These are phyloP conservation scores for Zonotrichia albicollis DNA, from an alignment of 2,797 vertebrate species.

Conservation along the genomic window DNA sequence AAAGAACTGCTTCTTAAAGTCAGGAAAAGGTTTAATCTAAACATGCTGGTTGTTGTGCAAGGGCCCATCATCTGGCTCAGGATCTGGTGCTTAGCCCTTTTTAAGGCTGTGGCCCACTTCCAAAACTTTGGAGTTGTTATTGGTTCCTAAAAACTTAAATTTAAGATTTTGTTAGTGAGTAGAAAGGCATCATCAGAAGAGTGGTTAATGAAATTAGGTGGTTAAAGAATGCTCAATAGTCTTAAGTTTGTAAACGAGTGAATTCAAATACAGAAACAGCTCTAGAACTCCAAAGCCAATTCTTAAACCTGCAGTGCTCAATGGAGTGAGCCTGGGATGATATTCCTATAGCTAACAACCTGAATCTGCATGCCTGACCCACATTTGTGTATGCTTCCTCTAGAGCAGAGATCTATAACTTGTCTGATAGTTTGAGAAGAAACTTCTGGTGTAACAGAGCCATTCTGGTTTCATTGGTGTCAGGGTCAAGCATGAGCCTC, in stretches of 20 bases:
- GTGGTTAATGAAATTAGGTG: background rate
- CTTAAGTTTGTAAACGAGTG: background rate
- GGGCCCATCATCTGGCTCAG: background rate
- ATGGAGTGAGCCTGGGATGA: background rate
- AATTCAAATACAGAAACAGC: background rate
- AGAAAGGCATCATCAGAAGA: background rate
- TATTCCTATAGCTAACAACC: background rate
- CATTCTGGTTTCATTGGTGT: background rate
- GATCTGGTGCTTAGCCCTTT: background rate
- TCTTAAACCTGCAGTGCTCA: background rate
- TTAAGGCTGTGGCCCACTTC: background rate
- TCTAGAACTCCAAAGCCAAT: background rate
- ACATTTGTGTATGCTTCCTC: background rate
- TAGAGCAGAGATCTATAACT: background rate
- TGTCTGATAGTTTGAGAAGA: background rate
- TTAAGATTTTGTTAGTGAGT: background rate
- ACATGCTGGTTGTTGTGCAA: background rate
- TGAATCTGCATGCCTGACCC: background rate
- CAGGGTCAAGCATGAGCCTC: background rate
- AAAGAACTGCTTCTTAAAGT: background rate
- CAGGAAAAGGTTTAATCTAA: background rate
- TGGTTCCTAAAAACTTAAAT: background rate
- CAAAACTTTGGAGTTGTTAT: background rate
- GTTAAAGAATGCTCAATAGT: background rate
- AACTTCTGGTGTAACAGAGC: background rate